Conservation (phyloP, 2,888 invertebrate genomes). For the Leistus spinibarbis region DNA sequence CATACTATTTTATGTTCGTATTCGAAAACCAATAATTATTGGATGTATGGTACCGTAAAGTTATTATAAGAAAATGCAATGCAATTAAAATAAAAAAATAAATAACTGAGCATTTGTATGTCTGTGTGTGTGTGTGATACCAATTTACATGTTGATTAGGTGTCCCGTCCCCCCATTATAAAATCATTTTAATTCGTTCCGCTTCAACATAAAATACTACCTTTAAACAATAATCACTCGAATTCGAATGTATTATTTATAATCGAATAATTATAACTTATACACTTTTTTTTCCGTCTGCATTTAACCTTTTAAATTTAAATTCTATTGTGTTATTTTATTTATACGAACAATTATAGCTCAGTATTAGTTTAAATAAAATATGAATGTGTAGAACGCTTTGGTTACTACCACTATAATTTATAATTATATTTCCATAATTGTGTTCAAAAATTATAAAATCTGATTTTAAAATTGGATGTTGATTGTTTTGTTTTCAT, state of each 20-base stretch:
- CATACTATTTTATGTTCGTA: neutral
- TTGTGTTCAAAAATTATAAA: too few relatives aligned
- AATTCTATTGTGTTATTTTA: too few relatives aligned
- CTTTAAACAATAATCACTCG: neutral
- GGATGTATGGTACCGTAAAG: conserved; percentile 1
- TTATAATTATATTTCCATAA: too few relatives aligned
- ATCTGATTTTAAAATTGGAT: too few relatives aligned
- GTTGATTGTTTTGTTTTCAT: too few relatives aligned
- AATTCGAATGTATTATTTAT: neutral
- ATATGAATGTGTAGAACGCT: too few relatives aligned
- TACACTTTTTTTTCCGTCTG: neutral
- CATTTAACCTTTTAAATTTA: neutral
- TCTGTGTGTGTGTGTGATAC: conserved; percentile 4
- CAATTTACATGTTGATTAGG: conserved; percentile 29
- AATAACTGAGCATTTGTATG: neutral
- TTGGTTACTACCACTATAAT: too few relatives aligned
- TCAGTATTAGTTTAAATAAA: too few relatives aligned
- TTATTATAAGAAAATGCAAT: conserved; percentile 4
- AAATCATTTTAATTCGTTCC: conserved; percentile 30
- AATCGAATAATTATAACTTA: neutral
- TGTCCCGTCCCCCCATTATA: conserved; percentile 4
- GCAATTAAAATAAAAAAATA: neutral
- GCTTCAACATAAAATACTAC: neutral
- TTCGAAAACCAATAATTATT: neutral
- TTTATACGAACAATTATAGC: too few relatives aligned